Evolutionary conservation across 1,140 invertebrate species (phyloP).

Genomic region (Scylla paramamosain): DNA sequence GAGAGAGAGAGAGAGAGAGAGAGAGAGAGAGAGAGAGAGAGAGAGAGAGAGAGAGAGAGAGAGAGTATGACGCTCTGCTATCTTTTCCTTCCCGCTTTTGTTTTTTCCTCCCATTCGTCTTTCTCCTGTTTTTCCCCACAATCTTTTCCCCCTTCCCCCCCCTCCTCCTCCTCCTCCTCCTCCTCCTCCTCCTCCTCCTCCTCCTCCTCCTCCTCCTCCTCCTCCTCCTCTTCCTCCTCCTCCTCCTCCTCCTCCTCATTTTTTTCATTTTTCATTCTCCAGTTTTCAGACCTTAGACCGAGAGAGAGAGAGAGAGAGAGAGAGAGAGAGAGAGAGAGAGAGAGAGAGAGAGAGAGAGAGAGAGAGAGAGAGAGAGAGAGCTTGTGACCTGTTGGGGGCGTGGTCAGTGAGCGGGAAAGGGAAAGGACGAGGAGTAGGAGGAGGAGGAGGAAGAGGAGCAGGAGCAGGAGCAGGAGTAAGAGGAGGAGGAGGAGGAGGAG

Average conservation of each 20-base stretch:
- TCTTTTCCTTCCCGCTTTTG: neutral
- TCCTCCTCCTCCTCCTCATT: neutral
- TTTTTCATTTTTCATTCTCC: neutral
- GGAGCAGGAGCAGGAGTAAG: no score
- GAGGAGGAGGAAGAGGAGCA: neutral
- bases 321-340: slow-evolving; percentile 6
- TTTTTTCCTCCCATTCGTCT: neutral
- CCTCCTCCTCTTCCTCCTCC: neutral
- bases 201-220: neutral
- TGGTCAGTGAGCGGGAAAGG: neutral
- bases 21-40: neutral
- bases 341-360: slow-evolving; percentile 21
- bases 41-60: slow-evolving; percentile 47
- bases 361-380: neutral
- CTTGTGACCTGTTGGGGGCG: no score
- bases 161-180: neutral
- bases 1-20: slow-evolving; percentile 13
- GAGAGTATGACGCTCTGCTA: neutral
- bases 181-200: neutral
- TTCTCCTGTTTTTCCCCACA: neutral
- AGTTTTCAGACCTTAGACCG: neutral
- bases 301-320: neutral
- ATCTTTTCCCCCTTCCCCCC: neutral
- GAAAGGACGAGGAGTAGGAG: neutral
- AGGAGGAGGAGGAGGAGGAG: neutral